Base-by-base conservation (phyloP, 2,888 invertebrate genomes). In the Corbicula japonica region DNA sequence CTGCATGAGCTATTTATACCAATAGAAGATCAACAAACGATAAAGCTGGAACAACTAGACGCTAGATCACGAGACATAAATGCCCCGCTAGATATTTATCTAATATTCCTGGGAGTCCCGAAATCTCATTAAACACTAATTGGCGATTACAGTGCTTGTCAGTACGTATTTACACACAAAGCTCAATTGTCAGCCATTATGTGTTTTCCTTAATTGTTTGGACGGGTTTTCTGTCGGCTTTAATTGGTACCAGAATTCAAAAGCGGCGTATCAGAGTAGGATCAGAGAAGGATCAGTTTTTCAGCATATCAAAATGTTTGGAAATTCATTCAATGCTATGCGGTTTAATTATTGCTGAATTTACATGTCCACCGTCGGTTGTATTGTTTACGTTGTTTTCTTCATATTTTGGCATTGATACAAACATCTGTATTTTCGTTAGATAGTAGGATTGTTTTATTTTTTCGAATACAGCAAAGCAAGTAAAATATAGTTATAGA, bases 71-170 rank as follows among this genome's bases (percentile, higher is more conserved):
- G n/a, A n/a, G n/a, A n/a, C n/a, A n/a, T n/a, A n/a, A n/a, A n/a
- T n/a, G n/a, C n/a, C n/a, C n/a, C 21, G 15, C 18, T 2, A 52
- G 65, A 52, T 52, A n/a, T 15, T 65, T 65, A 65, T 65, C 65
- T 21, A 35, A 38, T 35, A 34, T 32, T 35, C 50, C 44, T 35
- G 65, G 44, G 65, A 65, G 65, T 52, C 65, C 65, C 34, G 38
- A 65, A 61, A 52, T 50, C 52, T 62, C 52, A 38, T 52, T 71
- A 50, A 61, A 71, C 61, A 34, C 58, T 79, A 79, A 79, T 79
- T 79, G 71, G 32, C 65, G 71, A 46, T 70, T 70, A 79, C 79
- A 74, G 35, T 38, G 10, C 26, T 35, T 62, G 71, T 71, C 79
- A 70, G 23, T 35, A 46, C n/a, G 35, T 58, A 65, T 79, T 79